A percentile compares a stretch with the other conserved stretches of the same genome.
Conservation (phyloP, 2,797 vertebrate species). For the Heliangelus exortis region DNA sequence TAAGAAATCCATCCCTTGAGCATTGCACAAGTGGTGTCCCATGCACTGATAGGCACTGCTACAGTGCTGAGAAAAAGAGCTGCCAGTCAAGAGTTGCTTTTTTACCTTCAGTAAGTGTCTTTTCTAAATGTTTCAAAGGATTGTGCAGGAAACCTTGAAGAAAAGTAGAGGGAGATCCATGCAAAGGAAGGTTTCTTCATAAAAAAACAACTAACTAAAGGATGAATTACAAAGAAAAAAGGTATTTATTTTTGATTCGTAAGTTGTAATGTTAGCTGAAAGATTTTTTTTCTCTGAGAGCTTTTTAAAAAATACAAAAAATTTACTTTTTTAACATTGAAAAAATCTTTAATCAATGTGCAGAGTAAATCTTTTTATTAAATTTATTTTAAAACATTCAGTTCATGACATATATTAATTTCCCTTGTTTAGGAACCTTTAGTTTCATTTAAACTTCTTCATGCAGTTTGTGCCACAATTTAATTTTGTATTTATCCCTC, state of each 20-base stretch:
- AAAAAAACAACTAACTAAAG: background rate
- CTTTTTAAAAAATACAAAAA: background rate
- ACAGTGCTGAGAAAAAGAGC: background rate
- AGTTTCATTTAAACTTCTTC: constrained; percentile 18
- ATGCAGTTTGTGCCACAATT: background rate
- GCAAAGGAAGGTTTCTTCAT: background rate
- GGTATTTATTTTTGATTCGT: background rate
- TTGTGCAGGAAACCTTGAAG: background rate
- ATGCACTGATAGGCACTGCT: background rate
- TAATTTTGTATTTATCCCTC: background rate
- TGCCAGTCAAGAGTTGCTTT: background rate
- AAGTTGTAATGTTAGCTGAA: background rate
- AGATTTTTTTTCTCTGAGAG: background rate
- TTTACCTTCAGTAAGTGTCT: background rate
- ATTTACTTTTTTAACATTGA: background rate
- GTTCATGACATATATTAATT: background rate
- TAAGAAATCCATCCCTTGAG: background rate
- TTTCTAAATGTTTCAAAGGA: background rate
- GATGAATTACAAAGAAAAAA: background rate
- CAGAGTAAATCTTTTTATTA: background rate
- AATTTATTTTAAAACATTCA: background rate
- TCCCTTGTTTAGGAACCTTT: background rate
- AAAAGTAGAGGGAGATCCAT: background rate
- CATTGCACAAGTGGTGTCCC: background rate
- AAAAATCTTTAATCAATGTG: background rate